Evolutionary conservation across 2,797 vertebrate genomes (phyloP).

Genomic region (Trachops cirrhosus): DNA sequence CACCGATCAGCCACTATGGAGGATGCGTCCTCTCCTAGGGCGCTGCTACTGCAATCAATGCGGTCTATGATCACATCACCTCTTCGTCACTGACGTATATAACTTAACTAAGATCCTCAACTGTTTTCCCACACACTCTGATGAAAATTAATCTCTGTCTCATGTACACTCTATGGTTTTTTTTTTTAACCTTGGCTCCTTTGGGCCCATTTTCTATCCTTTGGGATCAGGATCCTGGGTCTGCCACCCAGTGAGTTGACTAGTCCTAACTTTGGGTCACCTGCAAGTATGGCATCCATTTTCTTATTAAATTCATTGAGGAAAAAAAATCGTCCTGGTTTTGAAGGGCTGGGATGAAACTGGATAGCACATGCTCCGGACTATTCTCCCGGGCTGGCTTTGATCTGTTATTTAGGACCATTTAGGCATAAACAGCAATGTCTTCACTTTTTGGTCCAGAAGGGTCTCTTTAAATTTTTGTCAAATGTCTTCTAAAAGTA

Average conservation of each 20-base stretch:
- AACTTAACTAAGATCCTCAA: not conserved
- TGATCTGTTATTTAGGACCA: not conserved
- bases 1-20: not conserved
- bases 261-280: not conserved
- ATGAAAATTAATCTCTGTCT: not conserved
- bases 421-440: not conserved
- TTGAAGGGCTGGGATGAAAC: not conserved
- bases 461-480: not conserved
- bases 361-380: not conserved
- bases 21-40: not conserved
- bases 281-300: not conserved
- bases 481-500: constrained; percentile 25
- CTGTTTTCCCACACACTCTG: not conserved
- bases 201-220: not conserved
- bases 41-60: not conserved
- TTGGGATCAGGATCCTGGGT: not conserved
- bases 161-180: not conserved
- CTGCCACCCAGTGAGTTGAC: not conserved
- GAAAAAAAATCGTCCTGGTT: not conserved
- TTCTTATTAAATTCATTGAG: not conserved
- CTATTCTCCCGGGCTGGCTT: not conserved
- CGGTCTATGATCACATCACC: not conserved
- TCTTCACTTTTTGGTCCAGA: constrained; percentile 25
- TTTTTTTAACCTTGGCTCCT: not conserved
- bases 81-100: not conserved